Base-by-base conservation (phyloP, 2,888 invertebrate genomes). In the Andrena camellia region DNA sequence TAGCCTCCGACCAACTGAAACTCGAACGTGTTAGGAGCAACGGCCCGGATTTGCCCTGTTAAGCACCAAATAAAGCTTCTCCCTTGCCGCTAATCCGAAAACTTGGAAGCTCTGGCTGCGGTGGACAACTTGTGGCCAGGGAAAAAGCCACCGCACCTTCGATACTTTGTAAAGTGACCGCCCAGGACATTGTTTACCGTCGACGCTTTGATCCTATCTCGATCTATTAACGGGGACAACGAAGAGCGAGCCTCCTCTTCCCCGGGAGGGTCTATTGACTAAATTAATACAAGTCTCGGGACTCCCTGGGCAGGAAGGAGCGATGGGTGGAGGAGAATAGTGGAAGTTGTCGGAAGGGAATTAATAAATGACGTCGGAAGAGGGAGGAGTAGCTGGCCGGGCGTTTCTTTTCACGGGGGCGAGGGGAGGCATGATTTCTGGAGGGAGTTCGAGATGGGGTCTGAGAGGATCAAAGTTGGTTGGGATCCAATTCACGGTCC, bases 401-500 rank as follows among this genome's bases (percentile, higher is more conserved):
- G 60, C 86, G 76, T 86, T 86, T 74, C 86, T 87, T 90, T 90
- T 87, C 84, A 81, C 52, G 67, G 72, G 42, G 42, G 17, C 42
- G 17, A 42, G 42, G 42, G 42, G 42, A 73, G 78, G 71, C 75
- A 88, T 81, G 88, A 89, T 87, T 89, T 81, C 85, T 83, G 75
- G 63, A 68, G 81, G 48, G 33, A 64, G 48, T 26, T 71, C 33
- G 66, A 57, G 78, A 59, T 62, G 82, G 82, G 71, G 81, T 64
- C 81, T 75, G 81, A 83, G 80, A 83, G 84, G 87, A 83, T 85
- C 84, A 82, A 87, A 86, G 83, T 88, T 89, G 88, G 87, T 87
- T 60, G 78, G 63, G 78, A 85, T 90, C 88, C 90, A 89, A 89
- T 90, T 90, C 87, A 86, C 84, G 85, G 85, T 78, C 84, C 85